Conservation (phyloP, 2,113 vertebrate species). For the Elephantulus edwardii region DNA sequence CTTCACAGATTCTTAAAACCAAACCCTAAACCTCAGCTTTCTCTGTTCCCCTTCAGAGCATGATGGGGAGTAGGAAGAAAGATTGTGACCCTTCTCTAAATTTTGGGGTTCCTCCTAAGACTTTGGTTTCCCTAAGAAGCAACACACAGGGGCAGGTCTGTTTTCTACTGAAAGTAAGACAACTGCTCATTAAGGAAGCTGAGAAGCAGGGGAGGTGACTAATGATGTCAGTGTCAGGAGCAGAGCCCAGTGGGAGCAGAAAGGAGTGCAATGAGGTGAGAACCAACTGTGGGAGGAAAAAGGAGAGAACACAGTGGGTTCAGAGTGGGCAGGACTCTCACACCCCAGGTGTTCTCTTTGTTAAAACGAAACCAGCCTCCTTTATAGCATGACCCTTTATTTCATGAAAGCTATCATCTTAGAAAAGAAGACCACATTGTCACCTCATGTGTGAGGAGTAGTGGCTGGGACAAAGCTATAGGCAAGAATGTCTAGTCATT, state of each 20-base stretch:
- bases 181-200: slow-evolving; percentile 62
- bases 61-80: not conserved
- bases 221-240: slow-evolving; percentile 49
- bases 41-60: not conserved
- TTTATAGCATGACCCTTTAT: not conserved
- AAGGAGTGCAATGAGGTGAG: slow-evolving; percentile 11
- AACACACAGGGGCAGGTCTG: slow-evolving; percentile 24
- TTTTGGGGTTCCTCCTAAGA: not conserved
- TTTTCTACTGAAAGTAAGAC: slow-evolving; percentile 25
- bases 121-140: slow-evolving; percentile 33
- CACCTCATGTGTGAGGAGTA: not conserved
- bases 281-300: slow-evolving; percentile 5
- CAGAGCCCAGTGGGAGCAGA: slow-evolving; percentile 22
- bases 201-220: slow-evolving; percentile 47
- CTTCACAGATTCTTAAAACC: slow-evolving; percentile 6
- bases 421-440: not conserved
- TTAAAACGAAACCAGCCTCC: slow-evolving; percentile 19
- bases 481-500: slow-evolving; percentile 6
- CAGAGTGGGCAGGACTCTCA: not conserved
- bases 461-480: not conserved
- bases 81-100: not conserved
- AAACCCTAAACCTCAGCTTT: slow-evolving; percentile 1
- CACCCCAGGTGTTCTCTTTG: not conserved
- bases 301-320: not conserved
- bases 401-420: slow-evolving; percentile 1